Evolutionary conservation across 2,113 vertebrate genomes (phyloP), one percentile per base, ranked within the genome.

Genomic region (Aythya baeri): DNA sequence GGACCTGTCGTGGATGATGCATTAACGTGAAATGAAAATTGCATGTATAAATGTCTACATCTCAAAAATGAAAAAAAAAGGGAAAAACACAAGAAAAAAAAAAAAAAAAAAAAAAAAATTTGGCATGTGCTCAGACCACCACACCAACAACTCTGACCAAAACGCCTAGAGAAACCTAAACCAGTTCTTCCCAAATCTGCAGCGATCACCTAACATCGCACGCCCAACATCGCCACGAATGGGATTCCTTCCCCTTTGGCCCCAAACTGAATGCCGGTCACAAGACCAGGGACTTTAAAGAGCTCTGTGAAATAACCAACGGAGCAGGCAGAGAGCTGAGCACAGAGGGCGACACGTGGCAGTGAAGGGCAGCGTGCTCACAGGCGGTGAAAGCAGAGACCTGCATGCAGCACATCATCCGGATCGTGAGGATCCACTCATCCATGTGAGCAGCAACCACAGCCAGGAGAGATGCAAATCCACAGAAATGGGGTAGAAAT

Each of bases 21-120:
- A 79, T 72, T 82, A 87, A 61, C 17, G 82, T 41, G 65, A 94
- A 86, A 93, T 54, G 52, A 76, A 86, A 97, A 46, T 55, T 55
- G 66, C 66, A 82, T 50, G 15, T 61, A 44, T 50, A 88, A 79
- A 62, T 68, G 29, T 75, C 79, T 57, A 9, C 11, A 49, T 25
- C 13, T 94, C 52, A 78, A 58, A 92, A 92, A 76, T 31, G 43
- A 57, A 76, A 65, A 57, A 76, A 65, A 67, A 79, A 29, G 1
- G 5, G 58, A 20, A 31, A 38, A 26, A 3, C 20, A 58, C 31
- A 50, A 6, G 10, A 36, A n/a, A 43, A 34, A 34, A 34, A n/a
- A 43, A n/a, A 43, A 34, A 34, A 34, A n/a, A 43, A 41, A 41
- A 41, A 41, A 41, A 6, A 36, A 12, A 3, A 1, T 92, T 59